Evolutionary conservation across 2,888 invertebrate genomes (phyloP).

Genomic region (Polietes domitor): DNA sequence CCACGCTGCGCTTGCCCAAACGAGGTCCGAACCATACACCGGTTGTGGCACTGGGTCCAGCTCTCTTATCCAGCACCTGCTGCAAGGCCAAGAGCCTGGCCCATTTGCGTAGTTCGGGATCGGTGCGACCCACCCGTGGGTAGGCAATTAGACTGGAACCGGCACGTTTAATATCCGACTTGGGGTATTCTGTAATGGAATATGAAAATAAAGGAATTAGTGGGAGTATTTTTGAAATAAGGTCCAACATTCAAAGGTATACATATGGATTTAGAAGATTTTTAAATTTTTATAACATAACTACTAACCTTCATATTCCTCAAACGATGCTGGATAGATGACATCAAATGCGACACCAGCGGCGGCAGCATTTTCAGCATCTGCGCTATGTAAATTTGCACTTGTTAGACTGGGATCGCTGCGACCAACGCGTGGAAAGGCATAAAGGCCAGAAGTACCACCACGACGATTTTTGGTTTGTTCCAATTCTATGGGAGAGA

Average conservation of each 20-base stretch:
- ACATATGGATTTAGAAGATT: too few species aligned
- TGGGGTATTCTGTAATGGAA: conserved; percentile 73
- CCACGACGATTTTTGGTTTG: conserved; percentile 81
- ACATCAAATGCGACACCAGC: conserved; percentile 71
- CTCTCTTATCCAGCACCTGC: conserved; percentile 78
- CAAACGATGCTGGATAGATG: conserved; percentile 82
- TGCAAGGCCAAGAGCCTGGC: conserved; percentile 77
- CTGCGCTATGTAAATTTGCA: conserved; percentile 72
- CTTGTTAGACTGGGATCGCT: conserved; percentile 79
- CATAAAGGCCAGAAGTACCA: conserved; percentile 83
- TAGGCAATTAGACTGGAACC: conserved; percentile 81
- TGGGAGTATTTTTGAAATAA: too few species aligned
- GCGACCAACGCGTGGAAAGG: conserved; percentile 85
- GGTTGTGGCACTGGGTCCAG: conserved; percentile 79
- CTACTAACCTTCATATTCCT: conserved; percentile 82
- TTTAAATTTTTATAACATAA: too few species aligned
- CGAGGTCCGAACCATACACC: conserved; percentile 88
- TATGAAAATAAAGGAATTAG: too few species aligned
- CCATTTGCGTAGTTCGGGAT: conserved; percentile 78
- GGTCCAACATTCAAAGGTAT: too few species aligned
- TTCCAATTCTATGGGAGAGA: conserved; percentile 74
- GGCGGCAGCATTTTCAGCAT: conserved; percentile 65
- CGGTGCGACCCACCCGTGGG: conserved; percentile 81
- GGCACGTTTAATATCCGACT: conserved; percentile 78
- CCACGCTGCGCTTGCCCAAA: conserved; percentile 82